A percentile compares a stretch with the other conserved stretches of the same genome.
Evolutionary conservation across 2,113 vertebrate genomes (phyloP).

Genomic region (Lanius collurio): DNA sequence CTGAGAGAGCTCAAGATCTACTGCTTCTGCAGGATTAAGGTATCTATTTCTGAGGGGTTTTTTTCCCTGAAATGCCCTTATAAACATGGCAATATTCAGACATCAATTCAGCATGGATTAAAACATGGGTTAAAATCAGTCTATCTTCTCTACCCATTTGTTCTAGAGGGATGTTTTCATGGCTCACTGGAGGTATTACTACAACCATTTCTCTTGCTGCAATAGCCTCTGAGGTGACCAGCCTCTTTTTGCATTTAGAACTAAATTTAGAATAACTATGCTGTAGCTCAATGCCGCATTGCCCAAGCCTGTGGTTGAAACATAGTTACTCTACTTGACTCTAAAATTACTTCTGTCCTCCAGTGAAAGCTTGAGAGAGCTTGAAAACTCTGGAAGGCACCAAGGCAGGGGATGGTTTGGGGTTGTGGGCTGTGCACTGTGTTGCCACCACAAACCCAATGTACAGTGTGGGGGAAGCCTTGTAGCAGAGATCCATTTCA

Average conservation of each 20-base stretch:
- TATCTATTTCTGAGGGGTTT: background rate
- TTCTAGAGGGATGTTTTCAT: background rate
- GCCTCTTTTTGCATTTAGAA: background rate
- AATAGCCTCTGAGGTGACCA: background rate
- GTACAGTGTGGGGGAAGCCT: background rate
- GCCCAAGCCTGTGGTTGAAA: background rate
- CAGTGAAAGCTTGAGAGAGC: background rate
- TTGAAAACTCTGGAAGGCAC: background rate
- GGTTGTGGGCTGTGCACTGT: too few relatives aligned
- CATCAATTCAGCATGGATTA: background rate
- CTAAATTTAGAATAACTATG: background rate
- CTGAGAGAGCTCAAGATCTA: background rate
- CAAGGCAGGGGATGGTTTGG: background rate
- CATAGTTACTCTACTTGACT: background rate
- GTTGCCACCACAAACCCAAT: background rate
- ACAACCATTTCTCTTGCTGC: background rate
- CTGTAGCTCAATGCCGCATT: background rate
- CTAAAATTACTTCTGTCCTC: background rate
- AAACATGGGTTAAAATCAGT: background rate
- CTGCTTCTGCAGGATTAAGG: background rate
- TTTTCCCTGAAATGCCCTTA: background rate
- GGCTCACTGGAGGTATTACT: background rate
- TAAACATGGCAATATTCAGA: background rate
- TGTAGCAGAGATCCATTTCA: background rate
- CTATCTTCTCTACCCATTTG: background rate